A percentile compares a stretch with the other conserved stretches of the same genome.
Conservation (phyloP, 1,140 invertebrate genomes). For the Drosophila athabasca region DNA sequence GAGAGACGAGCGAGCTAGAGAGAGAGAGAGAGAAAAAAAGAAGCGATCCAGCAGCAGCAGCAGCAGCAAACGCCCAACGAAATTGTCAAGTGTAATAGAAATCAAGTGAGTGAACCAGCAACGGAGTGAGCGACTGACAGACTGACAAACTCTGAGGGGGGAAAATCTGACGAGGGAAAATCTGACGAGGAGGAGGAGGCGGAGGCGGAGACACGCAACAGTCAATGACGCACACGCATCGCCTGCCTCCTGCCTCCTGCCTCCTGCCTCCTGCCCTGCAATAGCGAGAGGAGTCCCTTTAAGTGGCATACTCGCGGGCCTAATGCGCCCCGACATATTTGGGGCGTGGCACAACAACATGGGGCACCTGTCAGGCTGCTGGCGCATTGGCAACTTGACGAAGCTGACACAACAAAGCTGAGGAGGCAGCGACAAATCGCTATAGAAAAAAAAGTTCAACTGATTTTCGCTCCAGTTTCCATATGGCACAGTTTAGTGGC, state of each 20-base stretch:
- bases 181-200: neutral
- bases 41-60: conserved; percentile 3
- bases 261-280: too few relatives aligned
- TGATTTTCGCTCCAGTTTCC: conserved; percentile 34
- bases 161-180: neutral
- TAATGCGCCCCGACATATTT: conserved; percentile 59
- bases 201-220: too few relatives aligned
- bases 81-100: conserved; percentile 64
- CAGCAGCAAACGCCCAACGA: conserved; percentile 19
- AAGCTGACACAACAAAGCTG: conserved; percentile 42
- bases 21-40: neutral
- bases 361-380: conserved; percentile 46
- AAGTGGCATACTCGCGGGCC: conserved; percentile 47
- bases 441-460: conserved; percentile 10
- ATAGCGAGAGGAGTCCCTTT: conserved; percentile 2
- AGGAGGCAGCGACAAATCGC: conserved; percentile 8
- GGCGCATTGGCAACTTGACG: conserved; percentile 46
- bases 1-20: too few relatives aligned
- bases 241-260: too few relatives aligned
- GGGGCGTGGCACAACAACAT: conserved; percentile 44
- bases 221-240: too few relatives aligned
- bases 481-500: conserved; percentile 1
- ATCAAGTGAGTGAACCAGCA: conserved; percentile 45
- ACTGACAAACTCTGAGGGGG: conserved; percentile 27
- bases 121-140: conserved; percentile 45